Conservation (phyloP, 2,113 vertebrate species). For the Urocynchramus pylzowi region DNA sequence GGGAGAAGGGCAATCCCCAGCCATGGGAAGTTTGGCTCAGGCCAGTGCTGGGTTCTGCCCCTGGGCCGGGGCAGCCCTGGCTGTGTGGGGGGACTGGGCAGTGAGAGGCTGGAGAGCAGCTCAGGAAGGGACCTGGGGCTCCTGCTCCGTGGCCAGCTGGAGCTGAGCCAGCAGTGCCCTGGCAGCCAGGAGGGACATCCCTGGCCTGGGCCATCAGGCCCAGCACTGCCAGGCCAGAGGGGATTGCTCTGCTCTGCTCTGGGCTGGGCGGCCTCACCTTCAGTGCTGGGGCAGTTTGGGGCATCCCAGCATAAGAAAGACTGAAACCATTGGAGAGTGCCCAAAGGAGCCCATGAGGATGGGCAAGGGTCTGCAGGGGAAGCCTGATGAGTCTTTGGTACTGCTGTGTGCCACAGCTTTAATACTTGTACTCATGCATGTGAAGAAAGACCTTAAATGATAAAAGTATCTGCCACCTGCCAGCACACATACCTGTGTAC, state of each 20-base stretch:
- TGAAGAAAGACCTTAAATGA: background rate
- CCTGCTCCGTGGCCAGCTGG: background rate
- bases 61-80: background rate
- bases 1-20: background rate
- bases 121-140: background rate
- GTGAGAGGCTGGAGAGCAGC: background rate
- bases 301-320: background rate
- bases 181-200: background rate
- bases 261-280: background rate
- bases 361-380: background rate
- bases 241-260: background rate
- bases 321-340: fast-evolving
- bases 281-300: background rate
- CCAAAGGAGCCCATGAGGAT: background rate
- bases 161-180: background rate
- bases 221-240: background rate
- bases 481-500: background rate
- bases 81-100: background rate
- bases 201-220: background rate
- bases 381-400: background rate
- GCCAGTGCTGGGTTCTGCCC: background rate
- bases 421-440: background rate
- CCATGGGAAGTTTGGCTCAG: fast-evolving
- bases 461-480: background rate
- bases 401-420: background rate